Conservation (phyloP, 2,113 vertebrate species). For the Cheilinus undulatus region DNA sequence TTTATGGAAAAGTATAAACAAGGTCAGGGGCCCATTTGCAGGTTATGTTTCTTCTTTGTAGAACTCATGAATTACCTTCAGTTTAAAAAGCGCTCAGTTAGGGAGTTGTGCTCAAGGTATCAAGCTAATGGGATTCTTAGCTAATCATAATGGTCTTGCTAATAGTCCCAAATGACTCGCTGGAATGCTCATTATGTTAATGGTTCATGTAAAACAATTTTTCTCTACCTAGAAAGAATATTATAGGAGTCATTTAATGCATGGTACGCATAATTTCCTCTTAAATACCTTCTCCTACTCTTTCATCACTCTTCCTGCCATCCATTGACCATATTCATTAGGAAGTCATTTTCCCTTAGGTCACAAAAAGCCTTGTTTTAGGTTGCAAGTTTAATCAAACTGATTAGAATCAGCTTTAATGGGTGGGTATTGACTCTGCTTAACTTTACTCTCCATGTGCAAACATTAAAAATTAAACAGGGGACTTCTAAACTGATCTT, state of each 20-base stretch:
- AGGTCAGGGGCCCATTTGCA: constrained; percentile 31
- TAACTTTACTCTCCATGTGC: too few species aligned
- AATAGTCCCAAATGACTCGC: constrained; percentile 66
- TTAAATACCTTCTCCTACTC: constrained; percentile 16
- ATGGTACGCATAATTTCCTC: constrained; percentile 14
- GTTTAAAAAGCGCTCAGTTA: constrained; percentile 36
- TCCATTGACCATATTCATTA: neutral
- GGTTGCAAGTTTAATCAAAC: too few species aligned
- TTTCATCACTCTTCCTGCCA: constrained; percentile 22
- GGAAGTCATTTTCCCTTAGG: neutral
- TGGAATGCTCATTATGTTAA: constrained; percentile 71
- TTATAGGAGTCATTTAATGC: constrained; percentile 34
- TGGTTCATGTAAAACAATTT: constrained; percentile 54
- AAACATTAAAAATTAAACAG: too few species aligned
- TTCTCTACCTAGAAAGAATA: constrained; percentile 42
- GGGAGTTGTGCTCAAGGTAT: constrained; percentile 59
- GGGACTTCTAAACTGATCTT: too few species aligned
- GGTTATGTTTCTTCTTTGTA: constrained; percentile 20
- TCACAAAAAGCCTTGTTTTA: too few species aligned
- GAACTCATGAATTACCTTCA: constrained; percentile 35
- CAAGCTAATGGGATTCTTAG: constrained; percentile 68
- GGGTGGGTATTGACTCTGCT: too few species aligned
- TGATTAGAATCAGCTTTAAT: too few species aligned
- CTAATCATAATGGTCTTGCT: constrained; percentile 67
- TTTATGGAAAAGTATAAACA: constrained; percentile 41